A percentile compares a stretch with the other conserved stretches of the same genome.
phyloP scores from a whole-genome alignment of 2,797 vertebrate species.

The Orestias chungarensis region DNA sequence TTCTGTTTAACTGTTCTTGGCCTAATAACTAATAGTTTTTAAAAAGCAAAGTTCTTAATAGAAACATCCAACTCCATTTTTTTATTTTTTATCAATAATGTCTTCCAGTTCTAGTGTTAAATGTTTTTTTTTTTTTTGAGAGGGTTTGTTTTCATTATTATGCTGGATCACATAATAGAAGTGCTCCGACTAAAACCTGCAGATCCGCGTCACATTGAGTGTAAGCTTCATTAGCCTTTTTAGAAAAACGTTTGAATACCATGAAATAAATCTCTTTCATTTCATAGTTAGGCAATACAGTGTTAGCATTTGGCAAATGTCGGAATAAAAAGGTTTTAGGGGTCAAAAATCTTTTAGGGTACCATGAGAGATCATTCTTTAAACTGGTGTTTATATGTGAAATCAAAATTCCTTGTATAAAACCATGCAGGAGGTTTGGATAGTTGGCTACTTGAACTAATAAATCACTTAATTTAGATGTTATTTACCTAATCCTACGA shows the following conservation, averaged over 20 bases:
- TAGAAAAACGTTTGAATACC: no score
- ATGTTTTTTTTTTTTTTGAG: no score
- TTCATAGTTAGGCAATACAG: not conserved
- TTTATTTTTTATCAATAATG: no score
- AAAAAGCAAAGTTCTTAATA: no score
- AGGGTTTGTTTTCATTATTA: not conserved
- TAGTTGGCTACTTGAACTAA: not conserved
- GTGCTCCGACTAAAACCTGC: slow-evolving; percentile 3
- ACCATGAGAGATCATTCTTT: not conserved
- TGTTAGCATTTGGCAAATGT: no score
- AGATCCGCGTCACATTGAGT: not conserved
- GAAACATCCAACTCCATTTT: no score
- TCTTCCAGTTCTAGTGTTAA: no score
- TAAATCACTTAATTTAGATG: not conserved
- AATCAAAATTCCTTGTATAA: not conserved
- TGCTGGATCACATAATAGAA: not conserved
- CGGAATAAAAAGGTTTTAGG: not conserved
- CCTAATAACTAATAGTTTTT: no score
- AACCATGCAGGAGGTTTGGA: not conserved
- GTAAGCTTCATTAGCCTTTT: slow-evolving; percentile 47
- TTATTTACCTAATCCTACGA: not conserved
- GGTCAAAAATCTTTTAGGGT: not conserved
- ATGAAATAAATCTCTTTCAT: no score
- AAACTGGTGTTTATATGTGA: not conserved
- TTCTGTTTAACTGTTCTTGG: no score